Evolutionary conservation across 2,888 invertebrate genomes (phyloP).

Genomic region (Drosophila mimica): DNA sequence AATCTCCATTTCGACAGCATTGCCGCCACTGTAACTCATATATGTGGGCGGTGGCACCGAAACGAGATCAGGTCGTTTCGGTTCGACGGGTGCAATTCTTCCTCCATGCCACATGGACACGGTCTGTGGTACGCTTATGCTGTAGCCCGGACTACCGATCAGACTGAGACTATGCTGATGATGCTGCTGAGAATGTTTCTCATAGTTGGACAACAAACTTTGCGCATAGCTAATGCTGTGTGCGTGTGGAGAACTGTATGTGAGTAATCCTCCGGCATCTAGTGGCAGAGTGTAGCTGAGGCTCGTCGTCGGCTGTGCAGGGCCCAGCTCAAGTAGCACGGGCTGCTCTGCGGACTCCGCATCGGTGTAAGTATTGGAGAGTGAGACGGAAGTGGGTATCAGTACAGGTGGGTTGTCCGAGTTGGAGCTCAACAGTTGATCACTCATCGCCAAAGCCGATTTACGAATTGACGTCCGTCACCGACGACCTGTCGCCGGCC

Average conservation of each 20-base stretch:
- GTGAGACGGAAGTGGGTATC: slow-evolving; percentile 57
- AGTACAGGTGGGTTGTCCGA: slow-evolving; percentile 63
- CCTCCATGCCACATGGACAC: slow-evolving; percentile 79
- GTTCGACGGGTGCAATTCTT: slow-evolving; percentile 28
- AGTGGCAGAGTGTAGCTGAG: slow-evolving; percentile 50
- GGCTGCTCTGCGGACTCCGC: slow-evolving; percentile 75
- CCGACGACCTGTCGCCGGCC: slow-evolving; percentile 34
- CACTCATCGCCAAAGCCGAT: slow-evolving; percentile 75
- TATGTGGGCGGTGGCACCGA: slow-evolving; percentile 77
- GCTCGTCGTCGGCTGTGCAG: slow-evolving; percentile 43
- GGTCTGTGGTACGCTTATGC: slow-evolving; percentile 79
- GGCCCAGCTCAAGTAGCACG: slow-evolving; percentile 76
- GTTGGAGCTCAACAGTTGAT: slow-evolving; percentile 70
- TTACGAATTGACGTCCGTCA: slow-evolving; percentile 41
- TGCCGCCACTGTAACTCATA: slow-evolving; percentile 65
- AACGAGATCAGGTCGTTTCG: slow-evolving; percentile 66
- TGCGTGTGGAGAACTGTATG: slow-evolving; percentile 39
- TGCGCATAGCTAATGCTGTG: slow-evolving; percentile 57
- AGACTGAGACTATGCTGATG: slow-evolving; percentile 24
- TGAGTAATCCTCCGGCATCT: slow-evolving; percentile 56
- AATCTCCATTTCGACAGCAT: slow-evolving; percentile 72
- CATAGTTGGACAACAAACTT: slow-evolving; percentile 55
- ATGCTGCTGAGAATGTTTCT: slow-evolving; percentile 41
- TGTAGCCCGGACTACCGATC: slow-evolving; percentile 38
- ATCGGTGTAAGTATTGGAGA: slow-evolving; percentile 60